Evolutionary conservation across 2,888 invertebrate genomes (phyloP).

Genomic region (Hyles lineata): DNA sequence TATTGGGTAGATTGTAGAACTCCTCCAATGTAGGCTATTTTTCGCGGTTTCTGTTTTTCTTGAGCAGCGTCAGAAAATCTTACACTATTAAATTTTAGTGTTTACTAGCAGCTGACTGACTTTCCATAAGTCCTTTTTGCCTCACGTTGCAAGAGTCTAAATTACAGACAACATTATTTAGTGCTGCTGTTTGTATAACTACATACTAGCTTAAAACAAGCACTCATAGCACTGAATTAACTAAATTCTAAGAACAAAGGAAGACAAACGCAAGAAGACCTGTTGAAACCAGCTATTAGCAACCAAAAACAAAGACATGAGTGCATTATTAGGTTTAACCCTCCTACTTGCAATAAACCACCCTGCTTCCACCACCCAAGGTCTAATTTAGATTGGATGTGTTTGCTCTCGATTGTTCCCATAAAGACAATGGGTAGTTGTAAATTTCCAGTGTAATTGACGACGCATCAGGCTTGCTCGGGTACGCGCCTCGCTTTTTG

Average conservation of each 20-base stretch:
- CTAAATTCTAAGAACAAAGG: slow-evolving; percentile 1
- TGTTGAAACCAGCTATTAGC: slow-evolving; percentile 21
- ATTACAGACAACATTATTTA: too few species aligned
- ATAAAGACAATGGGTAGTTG: slow-evolving; percentile 24
- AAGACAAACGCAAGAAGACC: slow-evolving; percentile 8
- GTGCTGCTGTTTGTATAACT: not conserved
- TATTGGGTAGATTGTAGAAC: too few species aligned
- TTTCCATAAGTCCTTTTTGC: too few species aligned
- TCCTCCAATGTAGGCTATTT: too few species aligned
- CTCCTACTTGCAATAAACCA: not conserved
- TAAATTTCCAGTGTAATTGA: slow-evolving; percentile 27
- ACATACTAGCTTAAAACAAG: not conserved
- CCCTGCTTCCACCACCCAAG: not conserved
- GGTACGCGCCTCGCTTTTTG: slow-evolving; percentile 8
- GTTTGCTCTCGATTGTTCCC: slow-evolving; percentile 22
- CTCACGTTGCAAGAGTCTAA: too few species aligned
- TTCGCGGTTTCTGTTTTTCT: too few species aligned
- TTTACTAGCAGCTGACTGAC: too few species aligned
- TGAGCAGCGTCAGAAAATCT: too few species aligned
- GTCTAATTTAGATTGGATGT: not conserved
- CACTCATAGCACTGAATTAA: not conserved
- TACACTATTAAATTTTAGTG: too few species aligned
- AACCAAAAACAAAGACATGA: slow-evolving; percentile 18
- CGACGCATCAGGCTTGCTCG: slow-evolving; percentile 21
- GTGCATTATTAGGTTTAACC: not conserved